Percentiles rank a stretch among this genome's conserved stretches.
Evolutionary conservation across 1,140 invertebrate species (phyloP).

Genomic region (Bombus polaris): DNA sequence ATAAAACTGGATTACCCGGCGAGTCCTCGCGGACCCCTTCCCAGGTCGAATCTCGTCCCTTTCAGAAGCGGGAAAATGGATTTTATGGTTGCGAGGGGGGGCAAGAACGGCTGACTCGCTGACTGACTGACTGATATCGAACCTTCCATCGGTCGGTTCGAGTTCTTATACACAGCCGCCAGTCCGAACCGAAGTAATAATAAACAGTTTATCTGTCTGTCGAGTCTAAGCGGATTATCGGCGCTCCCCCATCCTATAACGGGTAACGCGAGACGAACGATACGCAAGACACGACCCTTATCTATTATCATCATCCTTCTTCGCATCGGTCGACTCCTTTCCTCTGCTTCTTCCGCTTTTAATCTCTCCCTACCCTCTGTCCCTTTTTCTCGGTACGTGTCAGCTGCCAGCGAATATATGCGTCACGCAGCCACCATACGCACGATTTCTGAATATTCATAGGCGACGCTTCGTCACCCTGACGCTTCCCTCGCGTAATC

Average conservation of each 20-base stretch:
- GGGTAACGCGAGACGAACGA: conserved; percentile 66
- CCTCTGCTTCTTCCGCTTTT: conserved; percentile 3
- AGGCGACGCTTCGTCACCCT: conserved; percentile 57
- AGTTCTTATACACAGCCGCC: not conserved
- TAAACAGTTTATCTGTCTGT: conserved; percentile 75
- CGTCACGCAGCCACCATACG: conserved; percentile 67
- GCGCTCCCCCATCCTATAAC: conserved; percentile 30
- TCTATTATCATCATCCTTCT: conserved; percentile 62
- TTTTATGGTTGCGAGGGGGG: conserved; percentile 53
- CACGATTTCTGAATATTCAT: conserved; percentile 72
- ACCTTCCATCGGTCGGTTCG: not conserved
- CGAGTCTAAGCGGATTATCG: conserved; percentile 73
- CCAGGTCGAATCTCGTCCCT: conserved; percentile 58
- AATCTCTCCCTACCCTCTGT: not conserved
- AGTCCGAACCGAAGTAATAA: conserved; percentile 66
- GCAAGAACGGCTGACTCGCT: conserved; percentile 62
- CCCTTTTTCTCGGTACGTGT: conserved; percentile 30
- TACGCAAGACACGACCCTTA: conserved; percentile 69
- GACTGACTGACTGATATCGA: conserved; percentile 68
- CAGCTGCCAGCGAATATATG: conserved; percentile 55
- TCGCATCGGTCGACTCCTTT: not conserved
- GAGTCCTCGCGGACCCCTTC: conserved; percentile 55
- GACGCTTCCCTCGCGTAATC: conserved; percentile 30
- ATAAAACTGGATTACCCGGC: conserved; percentile 68
- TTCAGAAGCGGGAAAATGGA: conserved; percentile 64